Base-by-base conservation (phyloP, 2,888 invertebrate species). In the Meteorus cinctellus region DNA sequence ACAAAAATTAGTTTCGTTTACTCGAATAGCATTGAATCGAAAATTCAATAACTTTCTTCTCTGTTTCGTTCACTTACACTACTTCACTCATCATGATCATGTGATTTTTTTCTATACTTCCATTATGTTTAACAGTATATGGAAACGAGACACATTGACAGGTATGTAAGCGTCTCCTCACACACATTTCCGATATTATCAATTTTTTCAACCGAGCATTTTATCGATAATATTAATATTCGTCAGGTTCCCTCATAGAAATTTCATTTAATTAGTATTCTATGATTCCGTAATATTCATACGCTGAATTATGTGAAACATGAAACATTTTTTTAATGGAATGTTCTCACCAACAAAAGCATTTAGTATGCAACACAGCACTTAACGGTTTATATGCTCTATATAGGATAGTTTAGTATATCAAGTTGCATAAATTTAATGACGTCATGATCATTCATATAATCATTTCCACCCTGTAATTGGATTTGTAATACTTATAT, bases 91-190 rank as follows among this genome's bases (percentile, higher is more conserved):
- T 62, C 62, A 45, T 62, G 27, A 16, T 71, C 60, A 71, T 71
- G 60, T 34, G 31, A 55, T 19, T 62, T 60, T 45, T 62, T 66
- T 34, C 66, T 48, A 62, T 74, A 45, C 66, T 74, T 74, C 29
- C 60, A 67, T 60, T 68, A 48, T 60, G 41, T 45, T 74, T 60
- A 74, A 74, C 74, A 74, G 74, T 74, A 34, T 67, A 60, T 60
- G 67, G 67, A 68, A 41, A 59, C 48, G 60, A 74, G 71, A 68
- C 41, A 60, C 19, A 48, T 24, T n/a, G 45, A n/a, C 59, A 74
- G 74, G 74, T 74, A 73, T 34, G 73, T 73, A 68, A 74, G 67
- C 45, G 65, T 24, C 14, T 34, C 24, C 24, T 45, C 36, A 36
- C 36, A 66, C 36, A 66, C 19, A 41, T 41, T 66, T 41, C 24